Conservation (phyloP, 2,888 invertebrate genomes). For the Ochlodes sylvanus region DNA sequence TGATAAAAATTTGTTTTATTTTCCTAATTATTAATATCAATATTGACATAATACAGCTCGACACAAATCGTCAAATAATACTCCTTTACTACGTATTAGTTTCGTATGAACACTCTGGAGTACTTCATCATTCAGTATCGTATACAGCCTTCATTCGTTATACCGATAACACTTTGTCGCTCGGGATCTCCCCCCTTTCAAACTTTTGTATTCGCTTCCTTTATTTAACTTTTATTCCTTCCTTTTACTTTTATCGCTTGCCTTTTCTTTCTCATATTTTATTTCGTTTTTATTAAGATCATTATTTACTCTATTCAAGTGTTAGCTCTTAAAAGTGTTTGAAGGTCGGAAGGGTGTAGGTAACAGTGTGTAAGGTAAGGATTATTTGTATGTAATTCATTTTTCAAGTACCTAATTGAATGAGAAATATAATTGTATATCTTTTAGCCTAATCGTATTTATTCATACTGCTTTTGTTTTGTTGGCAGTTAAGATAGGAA, state of each 20-base stretch:
- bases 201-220: constrained; percentile 4
- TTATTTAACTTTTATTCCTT: constrained; percentile 9
- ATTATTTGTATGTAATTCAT: no score
- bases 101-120: neutral
- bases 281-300: constrained; percentile 3
- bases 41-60: no score
- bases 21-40: no score
- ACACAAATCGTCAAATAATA: no score
- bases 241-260: neutral
- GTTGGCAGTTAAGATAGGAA: no score
- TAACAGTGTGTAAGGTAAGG: no score
- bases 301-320: neutral
- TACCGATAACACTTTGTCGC: constrained; percentile 9
- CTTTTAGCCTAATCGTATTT: no score
- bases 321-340: neutral
- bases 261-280: constrained; percentile 10
- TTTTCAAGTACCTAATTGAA: no score
- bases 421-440: no score
- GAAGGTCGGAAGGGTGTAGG: neutral
- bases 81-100: no score
- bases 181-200: constrained; percentile 1
- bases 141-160: constrained; percentile 11
- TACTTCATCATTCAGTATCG: constrained; percentile 13
- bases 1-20: no score
- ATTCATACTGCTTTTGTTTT: no score